These are phyloP conservation scores for Microhierax caerulescens DNA, from an alignment of 2,797 vertebrate genomes.

Conservation along the genomic window DNA sequence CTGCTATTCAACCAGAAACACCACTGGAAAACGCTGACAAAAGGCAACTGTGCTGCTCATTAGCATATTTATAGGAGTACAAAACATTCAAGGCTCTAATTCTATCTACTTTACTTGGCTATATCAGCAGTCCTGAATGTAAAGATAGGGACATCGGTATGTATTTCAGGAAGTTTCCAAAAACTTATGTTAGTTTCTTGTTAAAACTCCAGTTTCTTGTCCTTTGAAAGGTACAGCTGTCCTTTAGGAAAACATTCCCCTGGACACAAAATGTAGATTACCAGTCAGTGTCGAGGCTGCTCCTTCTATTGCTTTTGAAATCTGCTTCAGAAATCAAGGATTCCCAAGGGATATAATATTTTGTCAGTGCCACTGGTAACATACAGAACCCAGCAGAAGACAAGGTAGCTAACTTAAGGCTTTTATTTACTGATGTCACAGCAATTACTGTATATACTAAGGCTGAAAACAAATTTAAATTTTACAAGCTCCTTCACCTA, in stretches of 20 bases:
- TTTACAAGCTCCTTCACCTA: not conserved
- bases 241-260: not conserved
- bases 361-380: not conserved
- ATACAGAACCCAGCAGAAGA: not conserved
- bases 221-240: not conserved
- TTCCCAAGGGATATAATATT: not conserved
- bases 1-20: not conserved
- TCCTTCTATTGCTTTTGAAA: not conserved
- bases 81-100: not conserved
- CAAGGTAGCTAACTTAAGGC: not conserved
- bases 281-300: not conserved
- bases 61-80: not conserved
- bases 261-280: not conserved
- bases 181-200: not conserved
- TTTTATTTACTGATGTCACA: not conserved
- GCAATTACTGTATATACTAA: not conserved
- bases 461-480: not conserved
- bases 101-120: not conserved
- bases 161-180: not conserved
- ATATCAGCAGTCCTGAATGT: not conserved
- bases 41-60: not conserved
- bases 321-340: not conserved
- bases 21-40: not conserved
- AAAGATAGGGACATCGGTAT: not conserved
- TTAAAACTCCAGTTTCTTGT: not conserved